These are phyloP conservation scores for Tokudaia muenninki DNA, from an alignment of 2,797 vertebrate genomes.

Conservation along the genomic window DNA sequence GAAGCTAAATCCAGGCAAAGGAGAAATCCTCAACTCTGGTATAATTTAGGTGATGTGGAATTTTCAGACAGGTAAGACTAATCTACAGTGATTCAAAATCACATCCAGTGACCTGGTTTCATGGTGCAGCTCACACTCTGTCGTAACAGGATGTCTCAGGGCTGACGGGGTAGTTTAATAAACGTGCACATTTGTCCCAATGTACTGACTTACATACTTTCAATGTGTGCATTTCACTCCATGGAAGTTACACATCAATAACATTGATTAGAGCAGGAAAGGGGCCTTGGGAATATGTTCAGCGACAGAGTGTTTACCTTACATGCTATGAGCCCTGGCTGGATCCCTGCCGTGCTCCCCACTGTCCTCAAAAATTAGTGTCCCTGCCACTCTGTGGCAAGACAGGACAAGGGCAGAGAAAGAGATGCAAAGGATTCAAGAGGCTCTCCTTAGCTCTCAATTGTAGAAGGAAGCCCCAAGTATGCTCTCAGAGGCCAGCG, in stretches of 20 bases:
- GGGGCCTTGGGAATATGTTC: not conserved
- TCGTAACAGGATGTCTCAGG: not conserved
- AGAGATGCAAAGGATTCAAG: not conserved
- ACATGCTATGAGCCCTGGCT: not conserved
- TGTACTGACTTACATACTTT: not conserved
- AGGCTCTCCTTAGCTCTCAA: not conserved
- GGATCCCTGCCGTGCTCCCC: not conserved
- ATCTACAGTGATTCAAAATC: not conserved
- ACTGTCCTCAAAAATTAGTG: not conserved
- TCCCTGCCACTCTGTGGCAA: not conserved
- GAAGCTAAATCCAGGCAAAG: not conserved
- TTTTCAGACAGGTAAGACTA: conserved; percentile 9
- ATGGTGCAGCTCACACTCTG: accelerated
- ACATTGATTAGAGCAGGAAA: conserved; percentile 29
- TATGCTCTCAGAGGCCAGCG: not conserved
- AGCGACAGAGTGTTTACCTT: too few species aligned
- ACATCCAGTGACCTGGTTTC: not conserved
- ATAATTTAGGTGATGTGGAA: conserved; percentile 27
- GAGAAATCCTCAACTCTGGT: not conserved
- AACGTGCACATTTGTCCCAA: not conserved
- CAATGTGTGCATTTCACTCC: not conserved
- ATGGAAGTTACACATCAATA: not conserved
- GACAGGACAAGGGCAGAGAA: not conserved
- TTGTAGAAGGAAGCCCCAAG: not conserved
- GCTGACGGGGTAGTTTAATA: not conserved